Evolutionary conservation across 2,888 invertebrate genomes (phyloP), one percentile per base, ranked within the genome.

Genomic region (Tachina fera): DNA sequence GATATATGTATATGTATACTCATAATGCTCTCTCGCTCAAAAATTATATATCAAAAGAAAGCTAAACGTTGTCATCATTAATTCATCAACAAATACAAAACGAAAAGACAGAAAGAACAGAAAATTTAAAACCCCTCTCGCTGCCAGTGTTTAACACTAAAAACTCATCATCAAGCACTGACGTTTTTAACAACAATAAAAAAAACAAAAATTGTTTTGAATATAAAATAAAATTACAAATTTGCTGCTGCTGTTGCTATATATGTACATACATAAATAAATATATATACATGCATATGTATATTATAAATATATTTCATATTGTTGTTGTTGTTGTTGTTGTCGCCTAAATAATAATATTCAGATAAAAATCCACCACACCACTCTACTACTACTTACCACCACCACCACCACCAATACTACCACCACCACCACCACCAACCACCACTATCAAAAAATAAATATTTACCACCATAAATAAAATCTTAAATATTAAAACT

Each of bases 271-370:
- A n/a, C n/a, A n/a, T n/a, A n/a, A n/a, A n/a, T n/a, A n/a, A n/a
- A 85, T 85, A 71, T 51, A 65, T 49, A 84, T 74, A 74, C 68
- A 67, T 81, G 47, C 74, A 60, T 80, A 80, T 75, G 67, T 76
- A 72, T 76, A 76, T 58, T 80, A 78, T 71, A 79, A 63, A 86
- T 76, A 86, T 83, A 86, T 47, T 79, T 87, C 72, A 85, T 87
- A 68, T 87, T 85, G 83, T 87, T 86, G 88, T 87, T 87, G 87
- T 87, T 87, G 87, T 87, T 87, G 87, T 88, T 86, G 88, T 87
- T 86, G 88, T 87, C 88, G 88, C 87, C 89, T 86, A 85, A 87
- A 84, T 84, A 51, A 68, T 70, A 70, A 72, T 72, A 71, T 45
- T 71, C 56, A 49, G 60, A 31, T 72, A 72, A 53, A 77, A 78